phyloP scores from a whole-genome alignment of 1,140 invertebrate species.

The Neuroterus valhalla region DNA sequence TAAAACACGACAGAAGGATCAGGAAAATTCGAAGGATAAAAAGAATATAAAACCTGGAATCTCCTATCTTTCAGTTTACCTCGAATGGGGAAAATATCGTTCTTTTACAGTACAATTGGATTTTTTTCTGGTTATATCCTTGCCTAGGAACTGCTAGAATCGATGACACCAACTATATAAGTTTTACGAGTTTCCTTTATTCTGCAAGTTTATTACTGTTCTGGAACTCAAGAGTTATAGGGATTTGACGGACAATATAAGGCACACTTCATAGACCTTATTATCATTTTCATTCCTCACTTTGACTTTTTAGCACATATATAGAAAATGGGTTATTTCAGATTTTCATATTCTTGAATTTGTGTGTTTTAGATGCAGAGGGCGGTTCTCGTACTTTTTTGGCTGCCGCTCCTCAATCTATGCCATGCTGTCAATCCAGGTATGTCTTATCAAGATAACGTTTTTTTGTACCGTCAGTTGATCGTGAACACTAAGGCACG shows the following conservation, averaged over 20 bases:
- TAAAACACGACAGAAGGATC: too few species aligned
- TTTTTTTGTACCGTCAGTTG: too few species aligned
- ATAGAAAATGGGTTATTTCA: not conserved
- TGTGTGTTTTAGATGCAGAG: slow-evolving; percentile 68
- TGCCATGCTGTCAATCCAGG: slow-evolving; percentile 74
- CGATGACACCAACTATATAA: slow-evolving; percentile 16
- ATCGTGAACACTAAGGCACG: too few species aligned
- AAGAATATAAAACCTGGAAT: too few species aligned
- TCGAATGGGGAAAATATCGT: too few species aligned
- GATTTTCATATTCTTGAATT: not conserved
- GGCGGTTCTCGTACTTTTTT: slow-evolving; percentile 72
- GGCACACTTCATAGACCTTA: not conserved
- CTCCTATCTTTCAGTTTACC: too few species aligned
- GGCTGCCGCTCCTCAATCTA: slow-evolving; percentile 73
- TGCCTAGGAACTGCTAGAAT: not conserved
- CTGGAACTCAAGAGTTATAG: not conserved
- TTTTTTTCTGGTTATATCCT: slow-evolving; percentile 1
- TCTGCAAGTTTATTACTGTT: slow-evolving; percentile 11
- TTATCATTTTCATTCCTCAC: not conserved
- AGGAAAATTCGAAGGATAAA: slow-evolving; percentile 36
- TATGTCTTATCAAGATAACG: slow-evolving; percentile 45
- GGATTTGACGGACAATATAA: not conserved
- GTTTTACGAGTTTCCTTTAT: not conserved
- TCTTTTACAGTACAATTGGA: not conserved
- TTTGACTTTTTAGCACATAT: not conserved